Evolutionary conservation across 2,888 invertebrate genomes (phyloP), one percentile per base, ranked within the genome.

Genomic region (Drosophila siamana): DNA sequence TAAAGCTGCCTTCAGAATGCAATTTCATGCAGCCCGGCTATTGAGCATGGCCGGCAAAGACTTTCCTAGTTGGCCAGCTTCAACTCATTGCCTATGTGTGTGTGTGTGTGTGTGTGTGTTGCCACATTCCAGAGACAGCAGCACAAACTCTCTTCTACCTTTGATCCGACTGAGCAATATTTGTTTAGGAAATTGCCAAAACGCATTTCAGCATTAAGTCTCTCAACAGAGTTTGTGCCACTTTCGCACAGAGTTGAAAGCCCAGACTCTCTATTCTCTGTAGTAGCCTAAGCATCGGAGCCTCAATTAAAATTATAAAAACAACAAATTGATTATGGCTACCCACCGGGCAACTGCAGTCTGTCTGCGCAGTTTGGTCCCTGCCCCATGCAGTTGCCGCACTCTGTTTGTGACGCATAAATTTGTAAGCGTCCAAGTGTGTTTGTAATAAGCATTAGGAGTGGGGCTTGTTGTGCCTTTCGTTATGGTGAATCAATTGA

Each of bases 291-390:
- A n/a, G n/a, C 9, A 38, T 62, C 33, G 47, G 61, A 54, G 85
- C 87, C 69, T 66, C 89, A 86, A 88, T 85, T 88, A 79, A 85
- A 86, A 81, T 77, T 88, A 79, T 69, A 86, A 84, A 83, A 88
- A 81, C 79, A 83, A 69, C 74, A 78, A 76, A 77, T 73, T 77
- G 78, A 80, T 66, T 60, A 68, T 36, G 55, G 33, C 57, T 28
- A 9, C 24, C 30, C 54, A 43, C 41, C 66, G 62, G 11, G 26
- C 68, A 71, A 41, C 50, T 48, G 55, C 15, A 51, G 19, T 19
- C 19, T n/a, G n/a, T 24, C 5, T 24, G 24, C 33, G 2, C 28
- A 28, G 28, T 4, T 40, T 16, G 40, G n/a, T n/a, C n/a, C 19
- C 3, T 19, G 19, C 19, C 19, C 1, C 7, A 11, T n/a, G n/a